Evolutionary conservation across 2,888 invertebrate species (phyloP).

Genomic region (Agonopterix subpropinquella): DNA sequence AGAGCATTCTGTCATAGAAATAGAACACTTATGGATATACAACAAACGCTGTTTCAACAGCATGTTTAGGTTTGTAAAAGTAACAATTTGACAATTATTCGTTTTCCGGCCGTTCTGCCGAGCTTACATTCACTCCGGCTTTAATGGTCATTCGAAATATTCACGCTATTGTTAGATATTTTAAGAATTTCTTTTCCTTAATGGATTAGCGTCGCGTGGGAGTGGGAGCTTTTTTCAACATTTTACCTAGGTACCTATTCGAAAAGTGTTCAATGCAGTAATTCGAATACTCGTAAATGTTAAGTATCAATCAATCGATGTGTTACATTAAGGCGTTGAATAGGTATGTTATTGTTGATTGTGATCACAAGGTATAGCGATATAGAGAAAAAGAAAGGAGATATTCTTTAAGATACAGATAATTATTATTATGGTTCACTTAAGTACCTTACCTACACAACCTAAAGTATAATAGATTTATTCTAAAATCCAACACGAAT

Average conservation of each 20-base stretch:
- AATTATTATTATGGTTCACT: no score
- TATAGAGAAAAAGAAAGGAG: no score
- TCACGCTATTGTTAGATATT: slow-evolving; percentile 34
- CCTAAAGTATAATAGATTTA: no score
- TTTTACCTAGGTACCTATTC: no score
- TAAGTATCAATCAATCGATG: no score
- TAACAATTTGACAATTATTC: slow-evolving; percentile 26
- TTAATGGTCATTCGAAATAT: slow-evolving; percentile 44
- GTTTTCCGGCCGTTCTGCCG: slow-evolving; percentile 21
- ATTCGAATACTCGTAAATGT: no score
- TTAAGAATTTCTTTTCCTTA: slow-evolving; percentile 1
- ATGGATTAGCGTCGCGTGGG: slow-evolving; percentile 6
- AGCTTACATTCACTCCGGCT: slow-evolving; percentile 34
- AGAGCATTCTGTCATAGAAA: not conserved
- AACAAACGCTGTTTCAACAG: not conserved
- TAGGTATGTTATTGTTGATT: no score
- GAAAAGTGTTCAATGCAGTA: no score
- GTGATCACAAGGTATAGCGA: no score
- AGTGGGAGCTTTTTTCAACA: not conserved
- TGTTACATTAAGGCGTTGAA: no score
- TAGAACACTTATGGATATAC: not conserved
- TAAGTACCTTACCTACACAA: no score
- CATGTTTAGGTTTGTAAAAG: slow-evolving; percentile 5
- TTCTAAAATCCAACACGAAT: not conserved
- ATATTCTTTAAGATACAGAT: no score